Evolutionary conservation across 2,797 vertebrate species (phyloP).

Genomic region (Carduelis carduelis): DNA sequence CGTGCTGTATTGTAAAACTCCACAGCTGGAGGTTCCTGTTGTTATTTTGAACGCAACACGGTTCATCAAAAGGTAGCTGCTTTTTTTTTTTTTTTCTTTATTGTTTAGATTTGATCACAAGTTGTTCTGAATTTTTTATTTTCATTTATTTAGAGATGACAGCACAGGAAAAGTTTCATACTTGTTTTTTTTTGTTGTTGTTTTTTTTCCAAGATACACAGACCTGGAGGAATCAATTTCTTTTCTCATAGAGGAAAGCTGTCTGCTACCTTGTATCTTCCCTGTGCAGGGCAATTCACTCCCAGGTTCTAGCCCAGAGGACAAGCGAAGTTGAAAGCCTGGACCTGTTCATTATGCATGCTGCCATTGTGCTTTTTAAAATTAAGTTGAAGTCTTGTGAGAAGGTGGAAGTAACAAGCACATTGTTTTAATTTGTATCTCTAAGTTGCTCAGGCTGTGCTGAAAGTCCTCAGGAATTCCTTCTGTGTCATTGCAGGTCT

Average conservation of each 20-base stretch:
- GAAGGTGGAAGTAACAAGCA: not conserved
- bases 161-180: not conserved
- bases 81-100: not conserved
- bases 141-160: not conserved
- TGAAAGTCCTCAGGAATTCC: not conserved
- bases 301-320: not conserved
- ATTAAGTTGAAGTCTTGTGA: not conserved
- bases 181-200: not conserved
- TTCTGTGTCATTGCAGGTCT: not conserved
- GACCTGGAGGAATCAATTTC: not conserved
- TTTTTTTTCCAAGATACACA: not conserved
- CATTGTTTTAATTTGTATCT: not conserved
- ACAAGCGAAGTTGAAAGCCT: not conserved
- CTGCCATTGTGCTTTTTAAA: not conserved
- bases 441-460: not conserved
- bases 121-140: not conserved
- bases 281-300: not conserved
- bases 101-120: not conserved
- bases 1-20: not conserved
- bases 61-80: not conserved
- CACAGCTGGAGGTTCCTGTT: not conserved
- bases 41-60: accelerated
- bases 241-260: not conserved
- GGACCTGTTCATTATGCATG: not conserved
- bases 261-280: not conserved